These are phyloP conservation scores for Hemicordylus capensis DNA, from an alignment of 2,113 vertebrate species.

Conservation along the genomic window DNA sequence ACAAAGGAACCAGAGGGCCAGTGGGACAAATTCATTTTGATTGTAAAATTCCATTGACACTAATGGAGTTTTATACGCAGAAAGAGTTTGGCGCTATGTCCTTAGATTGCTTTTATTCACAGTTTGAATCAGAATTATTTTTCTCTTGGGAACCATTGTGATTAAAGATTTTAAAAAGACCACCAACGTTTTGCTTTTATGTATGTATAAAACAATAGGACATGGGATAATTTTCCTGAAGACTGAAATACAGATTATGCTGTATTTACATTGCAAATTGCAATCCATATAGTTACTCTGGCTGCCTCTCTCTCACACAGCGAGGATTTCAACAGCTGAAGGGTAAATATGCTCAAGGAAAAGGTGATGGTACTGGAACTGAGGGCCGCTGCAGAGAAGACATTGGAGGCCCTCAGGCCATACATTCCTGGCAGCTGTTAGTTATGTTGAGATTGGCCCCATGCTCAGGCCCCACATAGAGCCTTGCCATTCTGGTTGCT, in stretches of 20 bases:
- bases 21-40: constrained; percentile 31
- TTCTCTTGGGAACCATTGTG: constrained; percentile 7
- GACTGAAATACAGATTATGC: constrained; percentile 18
- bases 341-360: neutral
- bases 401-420: neutral
- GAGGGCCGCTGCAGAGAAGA: neutral
- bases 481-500: neutral
- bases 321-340: neutral
- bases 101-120: constrained; percentile 20
- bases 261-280: neutral
- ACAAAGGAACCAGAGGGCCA: neutral
- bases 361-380: neutral
- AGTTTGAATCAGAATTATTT: constrained; percentile 22
- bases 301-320: neutral
- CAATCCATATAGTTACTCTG: neutral
- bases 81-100: constrained; percentile 12
- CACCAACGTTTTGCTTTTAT: neutral
- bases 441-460: neutral
- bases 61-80: constrained; percentile 20
- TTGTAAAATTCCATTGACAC: constrained; percentile 31
- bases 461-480: neutral
- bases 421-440: no score
- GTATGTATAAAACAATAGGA: neutral
- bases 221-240: neutral
- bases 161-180: constrained; percentile 24